phyloP scores from a whole-genome alignment of 2,888 invertebrate genomes.

The Leptopilina drosophilae region DNA sequence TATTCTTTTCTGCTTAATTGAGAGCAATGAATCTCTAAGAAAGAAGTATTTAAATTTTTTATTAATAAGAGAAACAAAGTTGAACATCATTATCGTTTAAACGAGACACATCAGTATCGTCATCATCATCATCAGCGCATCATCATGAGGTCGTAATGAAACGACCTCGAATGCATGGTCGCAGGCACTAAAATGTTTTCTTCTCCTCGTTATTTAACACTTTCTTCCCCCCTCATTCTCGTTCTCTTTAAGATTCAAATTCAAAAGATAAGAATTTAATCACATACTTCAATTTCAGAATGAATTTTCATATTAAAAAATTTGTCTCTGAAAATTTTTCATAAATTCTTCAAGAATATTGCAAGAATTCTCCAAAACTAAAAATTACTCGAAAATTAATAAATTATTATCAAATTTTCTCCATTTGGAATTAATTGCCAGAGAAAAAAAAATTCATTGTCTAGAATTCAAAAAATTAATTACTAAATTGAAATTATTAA shows the following conservation, averaged over 20 bases:
- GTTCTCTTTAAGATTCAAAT: neutral
- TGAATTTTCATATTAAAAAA: no score
- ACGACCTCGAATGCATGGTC: constrained; percentile 61
- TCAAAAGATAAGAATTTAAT: no score
- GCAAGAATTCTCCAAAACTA: no score
- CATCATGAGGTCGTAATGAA: constrained; percentile 59
- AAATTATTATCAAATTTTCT: no score
- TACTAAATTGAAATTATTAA: no score
- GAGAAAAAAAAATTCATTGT: no score
- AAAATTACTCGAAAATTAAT: no score
- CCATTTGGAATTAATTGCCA: no score
- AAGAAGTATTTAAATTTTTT: neutral
- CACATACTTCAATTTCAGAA: no score
- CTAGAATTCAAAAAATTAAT: no score
- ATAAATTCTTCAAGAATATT: no score
- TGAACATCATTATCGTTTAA: constrained; percentile 54
- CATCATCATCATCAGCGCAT: constrained; percentile 42
- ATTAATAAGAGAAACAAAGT: constrained; percentile 40
- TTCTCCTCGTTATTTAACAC: neutral
- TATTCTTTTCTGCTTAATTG: neutral
- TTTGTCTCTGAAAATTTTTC: no score
- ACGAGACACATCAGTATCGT: constrained; percentile 54
- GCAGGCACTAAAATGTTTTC: constrained; percentile 57
- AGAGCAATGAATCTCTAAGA: neutral
- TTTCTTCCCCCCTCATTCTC: neutral